Base-by-base conservation (phyloP, 2,888 invertebrate species). In the Antitype chi region DNA sequence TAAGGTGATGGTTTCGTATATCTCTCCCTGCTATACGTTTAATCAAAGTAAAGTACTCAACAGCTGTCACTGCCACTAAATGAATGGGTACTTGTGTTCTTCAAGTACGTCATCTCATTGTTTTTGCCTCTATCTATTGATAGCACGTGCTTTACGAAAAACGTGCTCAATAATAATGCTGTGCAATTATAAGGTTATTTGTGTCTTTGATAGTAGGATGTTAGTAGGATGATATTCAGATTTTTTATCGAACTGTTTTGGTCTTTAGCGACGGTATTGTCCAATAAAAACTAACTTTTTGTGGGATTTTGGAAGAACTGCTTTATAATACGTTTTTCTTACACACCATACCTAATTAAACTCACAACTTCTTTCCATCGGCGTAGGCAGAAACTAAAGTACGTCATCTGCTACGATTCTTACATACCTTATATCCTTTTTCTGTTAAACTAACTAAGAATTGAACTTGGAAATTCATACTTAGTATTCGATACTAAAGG, bases 141-240 rank as follows among this genome's bases (percentile, higher is more conserved):
- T n/a, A 20, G 25, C 79, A 77, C 74, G 71, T 74, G 72, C 15
- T 43, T 67, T 70, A 52, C 15, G 43, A 52, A 66, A 71, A 66
- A 80, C 81, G 76, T 80, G 76, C 62, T 75, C 70, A 76, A 67
- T 81, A 63, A 53, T 68, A 53, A 76, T 53, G 60, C 47, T 38
- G 32, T 52, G 25, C 69, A 53, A 76, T 76, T 76, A 74, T 43
- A 70, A 49, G 70, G 57, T 72, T 57, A 28, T 74, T 70, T 70
- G 59, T 76, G 55, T 80, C 25, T 63, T 66, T 70, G 17, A 15
- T 73, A 38, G 32, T 64, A 49, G 67, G 63, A 64, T 73, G 70
- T 63, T 23, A 62, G 38, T n/a, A 23, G 13, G 63, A 84, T 84
- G 83, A 84, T 63, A 74, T 8, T 20, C 43, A 17, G 43, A 7